These are phyloP conservation scores for Drosophila meridionalis DNA, from an alignment of 2,888 invertebrate genomes.

Conservation along the genomic window DNA sequence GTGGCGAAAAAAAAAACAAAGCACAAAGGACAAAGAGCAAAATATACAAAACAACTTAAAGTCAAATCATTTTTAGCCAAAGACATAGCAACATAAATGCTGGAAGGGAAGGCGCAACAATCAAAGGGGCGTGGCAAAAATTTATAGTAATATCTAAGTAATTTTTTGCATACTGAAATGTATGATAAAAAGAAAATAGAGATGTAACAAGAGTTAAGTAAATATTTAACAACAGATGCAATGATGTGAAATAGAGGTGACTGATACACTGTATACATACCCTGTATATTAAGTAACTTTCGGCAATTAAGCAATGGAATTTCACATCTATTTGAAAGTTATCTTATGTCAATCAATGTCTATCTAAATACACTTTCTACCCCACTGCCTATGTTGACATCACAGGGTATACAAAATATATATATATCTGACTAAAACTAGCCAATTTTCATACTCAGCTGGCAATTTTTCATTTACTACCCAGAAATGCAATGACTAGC, in stretches of 20 bases:
- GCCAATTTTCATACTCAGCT: neutral
- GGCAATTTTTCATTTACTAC: constrained; percentile 30
- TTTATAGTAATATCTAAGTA: constrained; percentile 41
- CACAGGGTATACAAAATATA: neutral
- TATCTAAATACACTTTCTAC: too few species aligned
- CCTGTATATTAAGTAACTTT: neutral
- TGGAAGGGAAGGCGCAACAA: neutral
- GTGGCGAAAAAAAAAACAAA: constrained; percentile 26
- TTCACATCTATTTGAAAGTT: neutral
- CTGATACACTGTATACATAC: neutral
- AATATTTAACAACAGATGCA: neutral
- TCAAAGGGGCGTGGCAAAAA: constrained; percentile 16
- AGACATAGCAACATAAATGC: neutral
- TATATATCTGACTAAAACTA: neutral
- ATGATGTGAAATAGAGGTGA: neutral
- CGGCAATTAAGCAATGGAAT: neutral
- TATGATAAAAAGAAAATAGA: constrained; percentile 33
- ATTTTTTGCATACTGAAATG: constrained; percentile 14
- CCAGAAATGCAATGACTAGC: constrained; percentile 9
- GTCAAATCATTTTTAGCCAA: constrained; percentile 11
- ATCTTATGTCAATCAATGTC: neutral
- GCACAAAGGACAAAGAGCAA: neutral
- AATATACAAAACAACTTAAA: constrained; percentile 5
- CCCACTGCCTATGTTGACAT: too few species aligned
- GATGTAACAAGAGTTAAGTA: neutral